Base-by-base conservation (phyloP, 64 coral and sea anemone species). In the Montipora efflorescens region DNA sequence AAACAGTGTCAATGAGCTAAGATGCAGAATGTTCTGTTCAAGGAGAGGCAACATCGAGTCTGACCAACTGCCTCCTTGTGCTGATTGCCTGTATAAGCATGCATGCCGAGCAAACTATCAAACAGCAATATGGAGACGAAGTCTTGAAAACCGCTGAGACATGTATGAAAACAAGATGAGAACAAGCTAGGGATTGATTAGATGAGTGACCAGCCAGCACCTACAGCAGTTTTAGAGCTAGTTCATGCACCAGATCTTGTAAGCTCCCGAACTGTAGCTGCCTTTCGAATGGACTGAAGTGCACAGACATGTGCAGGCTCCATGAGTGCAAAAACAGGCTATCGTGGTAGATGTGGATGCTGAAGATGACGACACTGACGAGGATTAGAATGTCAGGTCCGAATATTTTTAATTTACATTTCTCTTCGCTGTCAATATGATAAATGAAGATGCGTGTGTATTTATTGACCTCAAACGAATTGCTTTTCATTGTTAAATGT, bases 31-130 rank as follows among this genome's bases (percentile, higher is more conserved):
- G 22, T 95, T 95, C 70, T 74, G 93, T 74, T 71, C 88, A 22
- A 95, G 81, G 87, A 81, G 73, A 81, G 94, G 94, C 18, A 71
- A 92, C 72, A 78, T 80, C 55, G 84, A 92, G 4, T 92, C 90
- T 44, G 47, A 46, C 55, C 84, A 90, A 52, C 72, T 95, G 5
- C 81, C 88, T 45, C 88, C 93, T 46, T 90, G 88, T 25, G 19
- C n/a, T 48, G 80, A 94, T 47, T 83, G 79, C 82, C 51, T 87
- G 53, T 44, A 70, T 4, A 76, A 70, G 47, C 93, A 95, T 91
- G 78, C 77, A 6, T 48, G 20, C 12, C 70, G 93, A 79, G 91
- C 83, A 15, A 89, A 94, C 76, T 89, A 89, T 57, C 53, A 57
- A 57, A 57, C 53, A 57, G 77, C 64, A 7, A 86, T 94, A 8